Conservation (phyloP, 2,113 vertebrate species). For the Microcebus tavaratra region DNA sequence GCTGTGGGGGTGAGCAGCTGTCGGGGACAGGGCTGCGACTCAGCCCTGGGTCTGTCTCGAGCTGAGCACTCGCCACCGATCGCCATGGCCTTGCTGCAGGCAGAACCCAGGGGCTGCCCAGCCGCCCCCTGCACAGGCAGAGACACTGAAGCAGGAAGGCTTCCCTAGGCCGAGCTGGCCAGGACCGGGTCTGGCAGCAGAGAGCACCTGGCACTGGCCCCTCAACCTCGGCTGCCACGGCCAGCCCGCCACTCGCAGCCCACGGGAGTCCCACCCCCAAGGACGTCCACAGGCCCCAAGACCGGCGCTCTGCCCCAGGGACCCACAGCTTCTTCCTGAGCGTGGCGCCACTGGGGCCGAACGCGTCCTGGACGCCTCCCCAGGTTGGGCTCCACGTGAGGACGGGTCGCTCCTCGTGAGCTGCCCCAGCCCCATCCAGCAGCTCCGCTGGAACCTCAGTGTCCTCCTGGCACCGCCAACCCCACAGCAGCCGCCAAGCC, state of each 20-base stretch:
- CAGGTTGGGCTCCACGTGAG: no score
- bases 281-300: no score
- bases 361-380: neutral
- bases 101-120: no score
- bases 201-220: neutral
- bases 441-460: accelerated
- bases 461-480: neutral
- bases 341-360: neutral
- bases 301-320: neutral
- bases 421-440: neutral
- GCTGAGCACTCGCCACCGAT: neutral
- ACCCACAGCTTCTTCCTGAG: neutral
- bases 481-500: neutral
- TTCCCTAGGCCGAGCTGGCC: neutral
- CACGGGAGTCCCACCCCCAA: neutral
- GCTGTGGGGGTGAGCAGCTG: accelerated
- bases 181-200: neutral
- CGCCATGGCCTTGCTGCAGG: no score
- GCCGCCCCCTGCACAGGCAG: no score
- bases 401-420: no score
- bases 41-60: neutral
- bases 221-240: neutral
- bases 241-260: neutral
- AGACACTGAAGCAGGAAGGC: neutral
- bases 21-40: neutral